Base-by-base conservation (phyloP, 1,140 invertebrate species). In the Augochlora pura region DNA sequence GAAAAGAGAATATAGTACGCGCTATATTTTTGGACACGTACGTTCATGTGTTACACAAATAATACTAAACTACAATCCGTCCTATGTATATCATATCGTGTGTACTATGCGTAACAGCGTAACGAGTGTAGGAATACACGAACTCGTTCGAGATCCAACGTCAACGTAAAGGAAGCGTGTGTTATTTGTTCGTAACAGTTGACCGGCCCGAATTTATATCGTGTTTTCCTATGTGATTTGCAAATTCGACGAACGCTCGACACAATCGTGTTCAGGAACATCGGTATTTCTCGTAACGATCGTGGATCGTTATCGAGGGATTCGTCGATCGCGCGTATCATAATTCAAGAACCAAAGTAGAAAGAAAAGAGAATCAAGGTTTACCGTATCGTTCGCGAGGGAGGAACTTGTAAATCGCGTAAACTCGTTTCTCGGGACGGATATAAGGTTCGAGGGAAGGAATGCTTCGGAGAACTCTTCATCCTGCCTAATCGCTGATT, bases 131-230 rank as follows among this genome's bases (percentile, higher is more conserved):
- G 79, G 81, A 88, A 89, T 79, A 54, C 70, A 57, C 49, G 69
- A 75, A 77, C 83, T 84, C 75, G 12, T 32, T 9, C 52, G 75
- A 66, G 52, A 46, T n/a, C 60, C 67, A 42, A 32, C 54, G 6
- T 38, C 16, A 57, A 38, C 14, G 59, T 14, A 32, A 64, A 79
- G 67, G 54, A 73, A 64, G 79, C 67, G 10, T 21, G 12, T 18
- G 10, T 14, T 21, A 1, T 49, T 27, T 73, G 23, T 16, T 66
- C 7, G n/a, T 75, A 73, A 80, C 80, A 91, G 89, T 84, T 85
- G 91, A 60, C 90, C 82, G 68, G 85, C 77, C 87, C 89, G 83
- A 88, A 92, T 92, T 89, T 91, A 87, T 78, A 86, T 88, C 81
- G 83, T 85, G 77, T 88, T 83, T 88, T 84, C 88, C 86, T 57